A percentile compares a stretch with the other conserved stretches of the same genome.
phyloP scores from a whole-genome alignment of 2,113 vertebrate genomes.

The Cheirogaleus medius region DNA sequence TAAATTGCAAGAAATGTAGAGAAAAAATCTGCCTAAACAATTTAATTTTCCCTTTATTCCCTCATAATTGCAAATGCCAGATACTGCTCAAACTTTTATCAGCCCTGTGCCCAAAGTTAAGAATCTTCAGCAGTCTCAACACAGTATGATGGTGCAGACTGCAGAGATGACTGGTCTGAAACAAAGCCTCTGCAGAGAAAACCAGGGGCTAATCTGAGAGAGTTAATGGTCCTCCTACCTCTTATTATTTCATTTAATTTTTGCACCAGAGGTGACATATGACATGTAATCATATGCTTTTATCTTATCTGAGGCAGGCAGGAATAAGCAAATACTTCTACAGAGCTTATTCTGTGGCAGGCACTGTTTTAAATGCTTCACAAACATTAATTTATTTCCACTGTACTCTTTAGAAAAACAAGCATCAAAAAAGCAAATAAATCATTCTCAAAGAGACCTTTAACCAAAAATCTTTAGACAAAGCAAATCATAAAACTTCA shows the following conservation, averaged over 20 bases:
- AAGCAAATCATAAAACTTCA: slow-evolving; percentile 7
- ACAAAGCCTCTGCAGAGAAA: not conserved
- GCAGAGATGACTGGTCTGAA: not conserved
- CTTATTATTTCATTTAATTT: slow-evolving; percentile 26
- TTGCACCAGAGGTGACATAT: not conserved
- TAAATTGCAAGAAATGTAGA: not conserved
- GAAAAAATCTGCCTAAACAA: not conserved
- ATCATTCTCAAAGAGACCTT: not conserved
- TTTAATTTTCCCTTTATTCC: not conserved
- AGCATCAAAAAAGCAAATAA: slow-evolving; percentile 14
- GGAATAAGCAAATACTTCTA: not conserved
- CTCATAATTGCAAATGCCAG: slow-evolving; percentile 11
- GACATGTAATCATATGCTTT: not conserved
- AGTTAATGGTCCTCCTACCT: not conserved
- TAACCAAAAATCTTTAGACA: slow-evolving; percentile 44
- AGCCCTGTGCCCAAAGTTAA: not conserved
- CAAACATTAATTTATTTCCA: slow-evolving; percentile 21
- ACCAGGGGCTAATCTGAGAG: not conserved
- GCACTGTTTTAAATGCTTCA: slow-evolving; percentile 1
- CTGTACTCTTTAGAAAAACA: slow-evolving; percentile 3
- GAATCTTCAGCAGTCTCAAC: not conserved
- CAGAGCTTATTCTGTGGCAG: not conserved
- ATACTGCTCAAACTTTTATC: not conserved
- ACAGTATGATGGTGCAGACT: not conserved
- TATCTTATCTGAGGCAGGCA: not conserved